Evolutionary conservation across 2,113 vertebrate species (phyloP), one percentile per base, ranked within the genome.

Genomic region (Rhizomys pruinosus): DNA sequence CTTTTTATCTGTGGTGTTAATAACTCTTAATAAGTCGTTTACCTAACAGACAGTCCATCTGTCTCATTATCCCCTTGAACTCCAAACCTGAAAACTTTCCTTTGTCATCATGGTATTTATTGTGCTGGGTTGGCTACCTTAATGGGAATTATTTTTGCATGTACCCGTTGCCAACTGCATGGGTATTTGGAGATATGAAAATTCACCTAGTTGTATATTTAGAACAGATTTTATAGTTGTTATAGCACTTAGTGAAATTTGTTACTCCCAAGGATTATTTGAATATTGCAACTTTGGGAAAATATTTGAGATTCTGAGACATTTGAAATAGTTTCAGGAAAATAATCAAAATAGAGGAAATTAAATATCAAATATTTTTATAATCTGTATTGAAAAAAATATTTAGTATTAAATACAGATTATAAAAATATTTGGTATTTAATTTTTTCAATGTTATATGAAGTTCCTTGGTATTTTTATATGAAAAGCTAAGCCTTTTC

Each of bases 281-380:
- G 3, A 76, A 85, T 39, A 86, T 86, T 82, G 19, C 78, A 81
- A 77, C 10, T 22, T 85, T 47, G n/a, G 78, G 1, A 90, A 74
- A 93, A 73, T 86, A 4, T 66, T 92, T 93, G 27, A 94, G 25
- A 81, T 25, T 64, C 61, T 57, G 34, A 61, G 66, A 0, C 55
- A 7, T 81, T 66, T 71, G 2, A 32, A 10, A 5, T 73, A 29
- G 4, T 3, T 76, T 69, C 57, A 5, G 3, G 9, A 22, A 4
- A 47, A 61, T 1, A n/a, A 7, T 63, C 17, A 86, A 63, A 81
- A 29, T 12, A 44, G 7, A 92, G 0, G 42, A 55, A 84, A 37
- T 44, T 73, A 89, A 93, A 87, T 47, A 39, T 0, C 64, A 8
- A 6, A 79, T 68, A 47, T 74, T 47, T 82, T 52, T 57, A 55